Percentiles rank a stretch among this genome's conserved stretches.
Evolutionary conservation across 2,888 invertebrate species (phyloP).

Genomic region (Lepetodrilus schrolli): DNA sequence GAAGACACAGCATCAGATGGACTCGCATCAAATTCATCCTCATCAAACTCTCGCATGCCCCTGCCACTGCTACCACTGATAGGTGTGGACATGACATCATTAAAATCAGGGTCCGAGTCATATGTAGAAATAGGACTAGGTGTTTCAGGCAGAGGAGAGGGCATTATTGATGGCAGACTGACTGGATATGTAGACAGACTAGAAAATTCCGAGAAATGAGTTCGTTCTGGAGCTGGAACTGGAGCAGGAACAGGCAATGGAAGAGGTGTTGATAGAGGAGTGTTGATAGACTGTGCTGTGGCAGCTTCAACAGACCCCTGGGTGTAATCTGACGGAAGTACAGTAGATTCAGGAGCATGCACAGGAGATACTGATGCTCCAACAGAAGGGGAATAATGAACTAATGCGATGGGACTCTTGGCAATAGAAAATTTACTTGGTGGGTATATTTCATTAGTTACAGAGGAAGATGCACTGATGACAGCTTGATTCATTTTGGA

Average conservation of each 20-base stretch:
- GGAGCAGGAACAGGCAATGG: neutral
- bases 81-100: too few relatives aligned
- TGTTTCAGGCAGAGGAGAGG: neutral
- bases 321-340: neutral
- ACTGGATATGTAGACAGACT: neutral
- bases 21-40: too few relatives aligned
- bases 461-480: neutral
- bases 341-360: neutral
- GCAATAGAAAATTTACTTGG: constrained; percentile 4
- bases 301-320: neutral
- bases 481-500: neutral
- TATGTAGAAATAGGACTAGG: too few relatives aligned
- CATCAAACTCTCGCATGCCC: too few relatives aligned
- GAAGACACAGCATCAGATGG: neutral
- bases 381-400: neutral
- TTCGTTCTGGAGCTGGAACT: neutral
- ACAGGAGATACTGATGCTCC: neutral
- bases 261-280: neutral
- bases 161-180: neutral
- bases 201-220: neutral
- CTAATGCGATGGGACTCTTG: neutral
- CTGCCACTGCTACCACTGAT: too few relatives aligned
- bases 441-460: neutral
- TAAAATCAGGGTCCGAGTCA: too few relatives aligned
- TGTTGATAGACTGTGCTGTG: neutral